These are phyloP conservation scores for Morpho achilles DNA, from an alignment of 2,888 invertebrate genomes.

Conservation along the genomic window DNA sequence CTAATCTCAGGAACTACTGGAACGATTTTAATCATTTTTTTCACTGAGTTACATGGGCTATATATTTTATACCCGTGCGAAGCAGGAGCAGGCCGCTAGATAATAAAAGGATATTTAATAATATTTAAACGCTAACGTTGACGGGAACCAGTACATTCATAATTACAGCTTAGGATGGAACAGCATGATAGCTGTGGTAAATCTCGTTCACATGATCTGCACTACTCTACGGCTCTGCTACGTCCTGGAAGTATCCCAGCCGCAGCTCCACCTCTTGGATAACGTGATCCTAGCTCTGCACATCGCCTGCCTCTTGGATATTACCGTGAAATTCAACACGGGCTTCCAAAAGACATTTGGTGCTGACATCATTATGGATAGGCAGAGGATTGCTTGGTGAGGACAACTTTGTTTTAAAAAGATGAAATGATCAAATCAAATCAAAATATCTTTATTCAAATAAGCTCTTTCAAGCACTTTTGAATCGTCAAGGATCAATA, in stretches of 20 bases:
- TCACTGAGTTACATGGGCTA: too few relatives aligned
- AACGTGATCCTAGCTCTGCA: conserved; percentile 38
- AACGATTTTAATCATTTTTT: too few relatives aligned
- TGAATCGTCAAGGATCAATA: too few relatives aligned
- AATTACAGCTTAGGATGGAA: conserved; percentile 48
- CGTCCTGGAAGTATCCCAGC: conserved; percentile 32
- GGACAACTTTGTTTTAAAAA: conserved; percentile 1
- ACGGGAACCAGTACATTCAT: background rate
- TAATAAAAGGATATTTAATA: too few relatives aligned
- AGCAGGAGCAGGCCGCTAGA: too few relatives aligned
- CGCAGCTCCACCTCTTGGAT: conserved; percentile 33
- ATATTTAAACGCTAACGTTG: too few relatives aligned
- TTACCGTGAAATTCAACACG: conserved; percentile 47
- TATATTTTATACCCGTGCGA: too few relatives aligned
- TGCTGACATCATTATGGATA: conserved; percentile 39
- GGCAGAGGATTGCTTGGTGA: conserved; percentile 40
- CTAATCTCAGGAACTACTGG: too few relatives aligned
- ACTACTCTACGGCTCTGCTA: conserved; percentile 44
- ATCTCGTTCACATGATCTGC: conserved; percentile 39
- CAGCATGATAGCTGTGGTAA: conserved; percentile 40
- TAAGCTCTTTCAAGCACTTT: too few relatives aligned
- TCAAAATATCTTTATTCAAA: too few relatives aligned
- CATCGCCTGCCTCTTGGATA: conserved; percentile 45
- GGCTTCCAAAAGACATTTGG: conserved; percentile 40
- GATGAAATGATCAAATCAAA: too few relatives aligned